A percentile compares a stretch with the other conserved stretches of the same genome.
Conservation (phyloP, 2,888 invertebrate species). For the Rotaria magnacalcarata region DNA sequence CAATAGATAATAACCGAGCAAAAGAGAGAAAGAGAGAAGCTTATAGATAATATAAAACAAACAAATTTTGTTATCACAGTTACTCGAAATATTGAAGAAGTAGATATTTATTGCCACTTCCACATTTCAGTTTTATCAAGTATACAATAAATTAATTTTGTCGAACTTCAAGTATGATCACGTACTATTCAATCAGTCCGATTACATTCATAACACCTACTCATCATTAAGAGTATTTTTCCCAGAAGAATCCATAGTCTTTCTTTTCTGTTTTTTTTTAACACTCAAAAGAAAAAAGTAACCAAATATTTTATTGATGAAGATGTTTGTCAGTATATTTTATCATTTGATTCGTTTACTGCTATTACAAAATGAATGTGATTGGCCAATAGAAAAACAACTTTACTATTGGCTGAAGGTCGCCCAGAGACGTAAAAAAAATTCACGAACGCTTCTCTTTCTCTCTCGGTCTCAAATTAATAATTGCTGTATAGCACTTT, state of each 20-base stretch:
- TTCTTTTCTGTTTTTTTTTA: not conserved
- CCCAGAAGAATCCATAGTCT: not conserved
- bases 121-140: constrained; percentile 24
- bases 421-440: not conserved
- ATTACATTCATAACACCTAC: constrained; percentile 16
- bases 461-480: not conserved
- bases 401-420: constrained; percentile 22
- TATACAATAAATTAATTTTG: constrained; percentile 29
- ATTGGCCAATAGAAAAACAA: not conserved
- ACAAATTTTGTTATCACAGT: constrained; percentile 12
- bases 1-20: not conserved
- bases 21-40: not conserved
- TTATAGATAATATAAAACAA: constrained; percentile 11
- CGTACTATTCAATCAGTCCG: not conserved
- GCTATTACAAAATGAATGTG: not conserved
- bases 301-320: not conserved
- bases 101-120: constrained; percentile 29
- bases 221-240: not conserved
- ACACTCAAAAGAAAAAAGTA: not conserved
- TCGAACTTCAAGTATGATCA: constrained; percentile 16
- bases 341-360: constrained; percentile 24
- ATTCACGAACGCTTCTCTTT: not conserved
- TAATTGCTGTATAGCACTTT: not conserved
- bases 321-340: not conserved
- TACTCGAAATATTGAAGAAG: constrained; percentile 24